Evolutionary conservation across 30 jellyfish, hydroid and myxozoan genomes (phyloP), one percentile per base, ranked within the genome.

Genomic region (Phacellophora camtschatica): DNA sequence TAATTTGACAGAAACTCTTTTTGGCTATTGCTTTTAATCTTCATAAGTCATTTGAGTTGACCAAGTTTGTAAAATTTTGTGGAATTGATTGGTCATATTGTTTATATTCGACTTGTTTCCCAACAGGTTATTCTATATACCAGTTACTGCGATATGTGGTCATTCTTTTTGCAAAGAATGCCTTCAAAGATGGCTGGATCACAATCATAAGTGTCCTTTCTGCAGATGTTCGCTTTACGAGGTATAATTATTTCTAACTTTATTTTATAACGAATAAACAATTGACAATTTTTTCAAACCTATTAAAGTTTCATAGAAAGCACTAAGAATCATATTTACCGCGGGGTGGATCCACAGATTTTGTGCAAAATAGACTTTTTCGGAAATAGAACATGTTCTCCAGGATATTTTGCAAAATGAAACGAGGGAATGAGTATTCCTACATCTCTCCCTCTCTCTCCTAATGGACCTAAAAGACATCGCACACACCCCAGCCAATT

Each of bases 111-210:
- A n/a, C n/a, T n/a, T n/a, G n/a, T 42, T 64, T 20, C 64, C 2
- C 27, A 27, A 2, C 50, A 88, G 97, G 64, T 39, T 81, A 29
- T 34, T 88, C 34, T 81, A 54, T 34, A 82, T 83, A 27, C 96
- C 98, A 34, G 56, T 85, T n/a, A 74, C 96, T 1, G 70, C 96
- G 13, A 53, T 83, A 9, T 91, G 98, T 66, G 98, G 98, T n/a
- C 98, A 91, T 53, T 66, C 78, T 22, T 91, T 91, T 65, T 91
- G 98, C 59, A 37, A 77, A 18, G 87, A 59, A 10, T 91, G 98
- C 35, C 65, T 91, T 10, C 82, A 80, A 70, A 43, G 98, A 50
- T 76, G 92, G 75, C 84, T 91, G 58, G 98, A 91, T 56, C 88
- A 77, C 95, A 80, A 68, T 36, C 61, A 34, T 30, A 55, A 34